phyloP scores from a whole-genome alignment of 2,797 vertebrate genomes.

The Luscinia luscinia region DNA sequence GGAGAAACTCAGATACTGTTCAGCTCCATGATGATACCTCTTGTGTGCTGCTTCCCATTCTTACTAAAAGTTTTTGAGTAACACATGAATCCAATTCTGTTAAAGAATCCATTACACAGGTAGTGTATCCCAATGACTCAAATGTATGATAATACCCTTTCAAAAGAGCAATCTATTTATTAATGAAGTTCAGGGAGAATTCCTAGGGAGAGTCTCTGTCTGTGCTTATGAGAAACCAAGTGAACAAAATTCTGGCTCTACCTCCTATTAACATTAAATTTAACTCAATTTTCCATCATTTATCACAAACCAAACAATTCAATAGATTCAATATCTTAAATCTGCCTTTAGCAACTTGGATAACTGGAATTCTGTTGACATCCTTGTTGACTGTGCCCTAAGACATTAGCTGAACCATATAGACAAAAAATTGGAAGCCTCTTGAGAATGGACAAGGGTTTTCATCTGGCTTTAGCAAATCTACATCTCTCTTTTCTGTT shows the following conservation, averaged over 20 bases:
- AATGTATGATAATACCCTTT: not conserved
- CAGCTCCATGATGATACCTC: not conserved
- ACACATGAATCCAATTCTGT: accelerated
- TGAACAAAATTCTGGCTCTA: not conserved
- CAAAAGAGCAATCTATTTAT: not conserved
- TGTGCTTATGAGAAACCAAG: not conserved
- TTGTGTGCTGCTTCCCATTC: not conserved
- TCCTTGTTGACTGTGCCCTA: not conserved
- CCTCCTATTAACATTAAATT: not conserved
- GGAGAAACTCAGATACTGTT: not conserved
- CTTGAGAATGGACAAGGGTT: not conserved
- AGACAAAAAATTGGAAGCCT: not conserved
- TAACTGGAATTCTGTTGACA: not conserved
- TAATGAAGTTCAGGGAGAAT: not conserved
- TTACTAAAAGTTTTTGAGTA: not conserved
- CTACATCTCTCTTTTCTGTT: not conserved
- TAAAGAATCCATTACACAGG: not conserved
- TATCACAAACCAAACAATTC: not conserved
- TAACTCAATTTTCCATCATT: not conserved
- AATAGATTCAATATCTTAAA: not conserved
- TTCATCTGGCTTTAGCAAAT: not conserved
- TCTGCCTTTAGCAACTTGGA: not conserved
- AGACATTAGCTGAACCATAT: not conserved
- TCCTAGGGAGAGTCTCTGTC: not conserved
- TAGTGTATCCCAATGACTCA: not conserved